Evolutionary conservation across 2,888 invertebrate species (phyloP).

Genomic region (Pachydiplax longipennis): DNA sequence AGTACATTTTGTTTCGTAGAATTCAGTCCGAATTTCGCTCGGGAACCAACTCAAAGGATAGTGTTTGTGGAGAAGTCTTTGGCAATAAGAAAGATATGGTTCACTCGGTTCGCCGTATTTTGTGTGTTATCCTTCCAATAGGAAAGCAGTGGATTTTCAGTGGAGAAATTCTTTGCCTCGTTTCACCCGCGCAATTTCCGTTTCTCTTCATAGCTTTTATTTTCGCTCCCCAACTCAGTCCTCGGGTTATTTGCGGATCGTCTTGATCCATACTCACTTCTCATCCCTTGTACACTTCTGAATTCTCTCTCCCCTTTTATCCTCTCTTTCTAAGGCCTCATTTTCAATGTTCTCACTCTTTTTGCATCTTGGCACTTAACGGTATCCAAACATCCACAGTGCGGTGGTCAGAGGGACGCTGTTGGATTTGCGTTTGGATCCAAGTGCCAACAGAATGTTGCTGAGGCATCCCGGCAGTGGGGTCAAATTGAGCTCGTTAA

Average conservation of each 20-base stretch:
- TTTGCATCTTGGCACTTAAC: not conserved
- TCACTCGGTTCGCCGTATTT: no score
- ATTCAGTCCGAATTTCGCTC: no score
- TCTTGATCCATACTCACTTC: not conserved
- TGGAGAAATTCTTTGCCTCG: not conserved
- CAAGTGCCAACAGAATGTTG: not conserved
- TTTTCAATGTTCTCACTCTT: not conserved
- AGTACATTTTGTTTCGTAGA: no score
- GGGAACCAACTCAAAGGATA: no score
- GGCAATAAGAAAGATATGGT: no score
- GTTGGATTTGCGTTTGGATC: not conserved
- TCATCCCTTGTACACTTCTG: not conserved
- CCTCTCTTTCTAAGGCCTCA: not conserved
- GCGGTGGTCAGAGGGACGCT: not conserved
- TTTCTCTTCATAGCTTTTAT: not conserved
- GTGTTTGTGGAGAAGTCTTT: no score
- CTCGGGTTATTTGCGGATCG: constrained; percentile 12
- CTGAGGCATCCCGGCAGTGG: not conserved
- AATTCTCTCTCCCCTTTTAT: not conserved
- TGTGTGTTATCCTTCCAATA: not conserved
- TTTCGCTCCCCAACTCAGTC: not conserved
- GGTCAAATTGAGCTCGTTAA: not conserved
- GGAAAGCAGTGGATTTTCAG: not conserved
- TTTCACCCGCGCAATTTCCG: not conserved
- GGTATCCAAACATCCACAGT: not conserved